Evolutionary conservation across 1,140 invertebrate genomes (phyloP).

Genomic region (Neoseiulus cucumeris): DNA sequence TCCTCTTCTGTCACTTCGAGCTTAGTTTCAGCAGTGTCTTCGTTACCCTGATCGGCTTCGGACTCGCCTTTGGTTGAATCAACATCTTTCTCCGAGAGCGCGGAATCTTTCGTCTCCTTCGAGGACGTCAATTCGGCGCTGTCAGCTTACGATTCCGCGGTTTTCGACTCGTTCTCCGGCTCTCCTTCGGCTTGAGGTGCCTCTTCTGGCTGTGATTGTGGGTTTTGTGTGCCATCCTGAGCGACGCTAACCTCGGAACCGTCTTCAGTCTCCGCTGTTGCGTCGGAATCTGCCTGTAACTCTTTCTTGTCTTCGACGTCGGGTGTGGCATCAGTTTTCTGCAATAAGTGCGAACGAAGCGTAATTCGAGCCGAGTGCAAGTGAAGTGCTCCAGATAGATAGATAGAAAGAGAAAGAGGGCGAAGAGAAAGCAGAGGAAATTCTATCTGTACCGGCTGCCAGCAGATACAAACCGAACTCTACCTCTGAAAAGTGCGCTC

Average conservation of each 20-base stretch:
- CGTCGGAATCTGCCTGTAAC: neutral
- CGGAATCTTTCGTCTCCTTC: too few relatives aligned
- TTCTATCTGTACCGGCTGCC: neutral
- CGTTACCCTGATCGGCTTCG: too few relatives aligned
- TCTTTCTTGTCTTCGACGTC: neutral
- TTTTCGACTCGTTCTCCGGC: too few relatives aligned
- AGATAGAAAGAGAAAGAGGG: neutral
- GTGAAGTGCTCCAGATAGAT: neutral
- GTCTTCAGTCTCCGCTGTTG: neutral
- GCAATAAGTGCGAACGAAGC: neutral
- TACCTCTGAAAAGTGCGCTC: neutral
- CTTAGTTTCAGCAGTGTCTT: too few relatives aligned
- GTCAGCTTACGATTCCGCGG: too few relatives aligned
- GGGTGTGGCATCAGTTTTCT: constrained; percentile 8
- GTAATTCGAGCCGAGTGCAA: neutral
- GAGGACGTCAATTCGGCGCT: too few relatives aligned
- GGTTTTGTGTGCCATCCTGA: neutral
- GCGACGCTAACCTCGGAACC: neutral
- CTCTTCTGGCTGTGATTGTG: too few relatives aligned
- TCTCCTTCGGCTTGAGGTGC: too few relatives aligned
- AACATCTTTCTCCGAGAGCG: too few relatives aligned
- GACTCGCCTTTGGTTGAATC: too few relatives aligned
- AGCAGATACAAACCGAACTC: neutral
- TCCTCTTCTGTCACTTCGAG: too few relatives aligned
- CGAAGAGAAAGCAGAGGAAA: neutral